Conservation (phyloP, 1,140 invertebrate species). For the Notospermus geniculatus region DNA sequence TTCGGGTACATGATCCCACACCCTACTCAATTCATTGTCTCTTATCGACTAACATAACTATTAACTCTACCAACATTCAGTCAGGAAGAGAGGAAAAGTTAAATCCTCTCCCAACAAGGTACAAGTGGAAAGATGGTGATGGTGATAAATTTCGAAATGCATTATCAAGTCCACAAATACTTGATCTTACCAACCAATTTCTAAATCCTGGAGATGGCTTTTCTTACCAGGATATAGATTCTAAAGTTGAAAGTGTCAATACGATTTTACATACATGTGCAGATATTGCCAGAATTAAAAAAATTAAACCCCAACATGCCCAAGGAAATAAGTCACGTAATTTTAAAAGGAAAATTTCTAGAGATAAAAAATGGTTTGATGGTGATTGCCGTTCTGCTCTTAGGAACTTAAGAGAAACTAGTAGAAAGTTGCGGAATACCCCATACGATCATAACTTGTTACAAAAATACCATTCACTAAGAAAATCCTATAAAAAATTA, state of each 20-base stretch:
- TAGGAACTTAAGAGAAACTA: not conserved
- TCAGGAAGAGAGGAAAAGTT: no score
- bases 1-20: not conserved
- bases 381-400: not conserved
- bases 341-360: not conserved
- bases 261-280: not conserved
- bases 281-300: not conserved
- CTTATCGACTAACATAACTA: not conserved
- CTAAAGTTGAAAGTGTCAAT: not conserved
- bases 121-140: not conserved
- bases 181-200: not conserved
- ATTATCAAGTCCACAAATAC: no score
- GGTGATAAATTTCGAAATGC: not conserved
- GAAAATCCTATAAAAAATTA: no score
- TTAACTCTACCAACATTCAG: no score
- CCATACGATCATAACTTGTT: not conserved
- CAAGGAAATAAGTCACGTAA: not conserved
- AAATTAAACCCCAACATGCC: not conserved
- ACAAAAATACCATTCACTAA: no score
- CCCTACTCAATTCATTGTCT: not conserved
- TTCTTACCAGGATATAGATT: no score
- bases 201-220: no score
- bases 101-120: no score
- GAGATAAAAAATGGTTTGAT: slow-evolving; percentile 9
- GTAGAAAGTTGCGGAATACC: not conserved